These are phyloP conservation scores for Proterorhinus semilunaris DNA, from an alignment of 2,113 vertebrate species.

Conservation along the genomic window DNA sequence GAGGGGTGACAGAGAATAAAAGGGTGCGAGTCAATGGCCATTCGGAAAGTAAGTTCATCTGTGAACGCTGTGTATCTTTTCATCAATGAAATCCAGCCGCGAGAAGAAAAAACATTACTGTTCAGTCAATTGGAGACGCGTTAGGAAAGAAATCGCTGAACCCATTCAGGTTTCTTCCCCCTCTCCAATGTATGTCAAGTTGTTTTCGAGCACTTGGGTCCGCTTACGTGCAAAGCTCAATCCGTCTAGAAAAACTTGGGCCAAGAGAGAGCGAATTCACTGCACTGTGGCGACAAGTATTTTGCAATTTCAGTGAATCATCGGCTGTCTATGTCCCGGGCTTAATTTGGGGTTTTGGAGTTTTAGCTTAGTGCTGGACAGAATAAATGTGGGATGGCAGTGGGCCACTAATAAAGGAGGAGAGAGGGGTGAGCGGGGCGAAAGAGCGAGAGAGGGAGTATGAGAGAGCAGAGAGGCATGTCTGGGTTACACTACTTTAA, in stretches of 20 bases:
- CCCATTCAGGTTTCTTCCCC: constrained; percentile 19
- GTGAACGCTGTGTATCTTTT: constrained; percentile 67
- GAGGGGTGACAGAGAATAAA: constrained; percentile 29
- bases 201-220: constrained; percentile 10
- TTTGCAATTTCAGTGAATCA: constrained; percentile 52
- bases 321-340: constrained; percentile 33
- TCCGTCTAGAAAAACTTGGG: neutral
- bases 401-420: constrained; percentile 30
- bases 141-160: constrained; percentile 12
- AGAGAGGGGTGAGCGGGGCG: constrained; percentile 16
- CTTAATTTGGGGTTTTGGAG: constrained; percentile 48
- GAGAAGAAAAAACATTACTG: constrained; percentile 48
- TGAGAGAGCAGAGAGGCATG: neutral
- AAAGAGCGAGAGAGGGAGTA: constrained; percentile 14
- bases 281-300: constrained; percentile 17
- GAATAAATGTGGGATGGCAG: constrained; percentile 50
- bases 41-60: constrained; percentile 73
- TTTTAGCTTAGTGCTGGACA: constrained; percentile 45
- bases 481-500: constrained; percentile 17
- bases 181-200: constrained; percentile 1
- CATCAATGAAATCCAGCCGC: constrained; percentile 66
- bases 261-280: constrained; percentile 22
- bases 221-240: constrained; percentile 2
- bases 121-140: constrained; percentile 40
- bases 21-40: constrained; percentile 70